Conservation (phyloP, 2,888 invertebrate species). For the Oligia fasciuncula region DNA sequence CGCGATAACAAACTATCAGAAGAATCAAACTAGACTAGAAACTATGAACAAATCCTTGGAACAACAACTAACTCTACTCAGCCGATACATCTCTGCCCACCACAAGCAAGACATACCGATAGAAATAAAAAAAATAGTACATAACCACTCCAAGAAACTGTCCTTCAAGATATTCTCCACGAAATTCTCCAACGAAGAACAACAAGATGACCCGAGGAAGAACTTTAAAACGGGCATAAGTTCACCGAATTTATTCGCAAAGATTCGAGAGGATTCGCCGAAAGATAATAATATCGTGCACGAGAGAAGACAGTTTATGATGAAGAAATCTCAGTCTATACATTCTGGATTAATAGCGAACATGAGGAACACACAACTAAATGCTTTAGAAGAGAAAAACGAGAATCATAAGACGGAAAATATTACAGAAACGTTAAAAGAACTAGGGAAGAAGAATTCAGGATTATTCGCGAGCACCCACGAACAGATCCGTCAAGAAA, state of each 20-base stretch:
- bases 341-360: slow-evolving; percentile 84
- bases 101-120: slow-evolving; percentile 92
- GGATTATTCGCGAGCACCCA: slow-evolving; percentile 92
- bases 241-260: slow-evolving; percentile 85
- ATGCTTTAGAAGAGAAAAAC: slow-evolving; percentile 86
- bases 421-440: slow-evolving; percentile 81
- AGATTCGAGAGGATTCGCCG: slow-evolving; percentile 78
- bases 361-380: slow-evolving; percentile 81
- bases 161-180: slow-evolving; percentile 85
- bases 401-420: slow-evolving; percentile 53
- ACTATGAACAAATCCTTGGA: slow-evolving; percentile 93
- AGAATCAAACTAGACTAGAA: slow-evolving; percentile 92
- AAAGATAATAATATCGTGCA: slow-evolving; percentile 67
- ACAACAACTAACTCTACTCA: slow-evolving; percentile 93
- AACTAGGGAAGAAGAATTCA: slow-evolving; percentile 76
- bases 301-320: slow-evolving; percentile 77
- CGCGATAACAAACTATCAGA: slow-evolving; percentile 91
- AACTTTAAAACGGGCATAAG: slow-evolving; percentile 82
- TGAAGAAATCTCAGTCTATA: slow-evolving; percentile 87
- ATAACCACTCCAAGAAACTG: slow-evolving; percentile 88
- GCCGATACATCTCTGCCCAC: slow-evolving; percentile 92
- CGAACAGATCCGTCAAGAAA: slow-evolving; percentile 92
- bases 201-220: slow-evolving; percentile 81
- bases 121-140: slow-evolving; percentile 93
- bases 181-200: slow-evolving; percentile 82